Percentiles rank a stretch among this genome's conserved stretches.
These are phyloP conservation scores for Xanthorhoe spadicearia DNA, from an alignment of 2,888 invertebrate genomes.

Conservation along the genomic window DNA sequence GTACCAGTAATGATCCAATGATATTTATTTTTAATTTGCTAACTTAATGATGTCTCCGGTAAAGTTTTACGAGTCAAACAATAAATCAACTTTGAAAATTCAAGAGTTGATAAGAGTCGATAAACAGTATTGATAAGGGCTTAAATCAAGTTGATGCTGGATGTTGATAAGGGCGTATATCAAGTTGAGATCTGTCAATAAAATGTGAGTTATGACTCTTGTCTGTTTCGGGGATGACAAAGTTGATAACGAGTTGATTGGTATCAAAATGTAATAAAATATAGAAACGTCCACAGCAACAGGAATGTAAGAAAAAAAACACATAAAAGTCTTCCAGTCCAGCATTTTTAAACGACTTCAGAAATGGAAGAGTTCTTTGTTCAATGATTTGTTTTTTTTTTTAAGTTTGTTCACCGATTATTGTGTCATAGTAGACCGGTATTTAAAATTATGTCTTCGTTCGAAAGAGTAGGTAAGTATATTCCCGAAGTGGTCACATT, in stretches of 20 bases:
- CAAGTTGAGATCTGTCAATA: conserved; percentile 28
- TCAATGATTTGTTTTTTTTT: no score
- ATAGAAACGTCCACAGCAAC: background rate
- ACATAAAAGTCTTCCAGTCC: no score
- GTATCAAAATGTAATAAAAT: conserved; percentile 23
- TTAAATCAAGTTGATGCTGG: conserved; percentile 32
- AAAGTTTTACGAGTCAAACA: conserved; percentile 5
- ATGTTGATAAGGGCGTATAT: conserved; percentile 25
- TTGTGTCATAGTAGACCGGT: no score
- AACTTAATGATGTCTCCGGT: conserved; percentile 13
- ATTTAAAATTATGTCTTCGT: no score
- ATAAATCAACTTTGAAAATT: conserved; percentile 28
- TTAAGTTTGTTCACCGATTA: no score
- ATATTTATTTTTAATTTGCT: conserved; percentile 6
- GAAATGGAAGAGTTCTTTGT: no score
- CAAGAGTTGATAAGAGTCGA: conserved; percentile 30
- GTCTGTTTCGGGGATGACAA: conserved; percentile 24
- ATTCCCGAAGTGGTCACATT: no score
- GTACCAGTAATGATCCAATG: no score
- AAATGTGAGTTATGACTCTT: conserved; percentile 27
- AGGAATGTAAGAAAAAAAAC: background rate
- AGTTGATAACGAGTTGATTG: conserved; percentile 22
- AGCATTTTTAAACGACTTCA: no score
- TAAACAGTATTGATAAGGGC: conserved; percentile 29
- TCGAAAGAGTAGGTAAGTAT: no score